Base-by-base conservation (phyloP, 2,113 vertebrate species). In the Corynorhinus townsendii region DNA sequence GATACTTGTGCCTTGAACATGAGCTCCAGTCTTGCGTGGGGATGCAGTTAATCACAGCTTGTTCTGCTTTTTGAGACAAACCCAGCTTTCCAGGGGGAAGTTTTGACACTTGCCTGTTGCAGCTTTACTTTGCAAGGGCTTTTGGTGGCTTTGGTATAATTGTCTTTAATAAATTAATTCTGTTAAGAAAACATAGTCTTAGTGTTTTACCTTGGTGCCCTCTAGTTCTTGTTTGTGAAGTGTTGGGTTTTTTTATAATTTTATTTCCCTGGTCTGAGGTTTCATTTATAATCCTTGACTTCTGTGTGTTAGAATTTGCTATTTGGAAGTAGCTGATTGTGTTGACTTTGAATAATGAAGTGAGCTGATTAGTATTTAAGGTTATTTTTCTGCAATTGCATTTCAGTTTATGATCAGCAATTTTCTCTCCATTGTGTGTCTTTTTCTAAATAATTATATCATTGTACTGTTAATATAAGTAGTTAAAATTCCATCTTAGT, bases 281-380 rank as follows among this genome's bases (percentile, higher is more conserved):
- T 71, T 95, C 11, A 22, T 89, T 87, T 95, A n/a, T 86, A 79
- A 56, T 64, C 9, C 22, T 38, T 54, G 40, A 90, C 54, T 81
- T 75, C 4, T 85, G 5, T 82, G 5, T 82, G 12, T 89, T 83
- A 83, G 56, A 73, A 66, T 93, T 85, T 91, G 22, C 56, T 75
- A 6, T 80, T 75, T 49, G 91, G 64, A 91, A 92, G 5, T 49
- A 75, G 45, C 11, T 52, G 10, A 47, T 75, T 24, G 1, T 94
- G 24, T 79, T 95, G 77, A 69, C 35, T 94, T 38, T 88, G 47
- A 95, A 95, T 89, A 93, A 69, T 56, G 62, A 82, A 81, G 20
- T 59, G 20, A 12, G 3, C 26, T 47, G 59, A n/a, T 40, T 71
- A 38, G 4, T 79, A 26, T 82, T 96, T 86, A 15, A 22, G 11